A percentile compares a stretch with the other conserved stretches of the same genome.
Conservation (phyloP, 2,113 vertebrate genomes). For the Fukomys damarensis region DNA sequence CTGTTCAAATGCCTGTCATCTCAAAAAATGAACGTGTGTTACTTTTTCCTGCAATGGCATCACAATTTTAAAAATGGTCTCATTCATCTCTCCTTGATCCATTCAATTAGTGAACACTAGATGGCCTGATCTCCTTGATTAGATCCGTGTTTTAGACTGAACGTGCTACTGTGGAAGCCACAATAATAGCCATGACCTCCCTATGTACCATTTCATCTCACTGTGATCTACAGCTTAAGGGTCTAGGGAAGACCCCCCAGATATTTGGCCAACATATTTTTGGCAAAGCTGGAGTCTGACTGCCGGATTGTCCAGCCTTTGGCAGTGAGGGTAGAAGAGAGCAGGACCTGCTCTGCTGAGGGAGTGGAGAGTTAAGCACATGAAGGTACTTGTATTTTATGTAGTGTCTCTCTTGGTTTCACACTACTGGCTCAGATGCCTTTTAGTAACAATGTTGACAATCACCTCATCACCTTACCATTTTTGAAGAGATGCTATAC, state of each 20-base stretch:
- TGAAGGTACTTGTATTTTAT: neutral
- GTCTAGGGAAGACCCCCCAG: neutral
- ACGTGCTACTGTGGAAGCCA: neutral
- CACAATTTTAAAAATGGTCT: neutral
- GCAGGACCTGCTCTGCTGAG: neutral
- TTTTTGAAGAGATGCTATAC: neutral
- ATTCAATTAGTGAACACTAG: neutral
- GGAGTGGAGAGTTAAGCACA: neutral
- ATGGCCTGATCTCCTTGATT: neutral
- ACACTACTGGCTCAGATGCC: neutral
- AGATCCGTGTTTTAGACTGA: neutral
- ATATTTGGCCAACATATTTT: neutral
- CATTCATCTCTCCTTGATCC: conserved; percentile 20
- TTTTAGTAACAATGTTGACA: neutral
- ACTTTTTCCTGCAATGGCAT: neutral
- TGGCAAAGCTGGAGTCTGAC: neutral
- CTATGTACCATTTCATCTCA: neutral
- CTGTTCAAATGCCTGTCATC: conserved; percentile 25
- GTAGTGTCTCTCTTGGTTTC: neutral
- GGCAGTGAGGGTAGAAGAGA: neutral
- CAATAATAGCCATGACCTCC: neutral
- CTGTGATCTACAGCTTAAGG: neutral
- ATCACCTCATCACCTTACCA: neutral
- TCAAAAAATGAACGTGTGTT: neutral
- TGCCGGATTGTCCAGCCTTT: neutral